Evolutionary conservation across 2,888 invertebrate genomes (phyloP).

Genomic region (Apamea epomidion): DNA sequence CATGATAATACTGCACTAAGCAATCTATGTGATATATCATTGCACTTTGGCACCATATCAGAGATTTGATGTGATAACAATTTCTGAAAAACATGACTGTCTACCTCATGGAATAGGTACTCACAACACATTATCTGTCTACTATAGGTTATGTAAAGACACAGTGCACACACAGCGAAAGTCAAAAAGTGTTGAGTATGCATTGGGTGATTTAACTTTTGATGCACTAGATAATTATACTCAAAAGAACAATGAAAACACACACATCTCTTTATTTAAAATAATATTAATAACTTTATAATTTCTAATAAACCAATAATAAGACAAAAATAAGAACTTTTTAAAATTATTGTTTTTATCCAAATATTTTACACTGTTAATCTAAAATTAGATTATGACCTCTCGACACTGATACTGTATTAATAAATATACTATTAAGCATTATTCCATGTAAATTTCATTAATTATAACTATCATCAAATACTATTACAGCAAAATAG

Average conservation of each 20-base stretch:
- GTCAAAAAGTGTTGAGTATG: not conserved
- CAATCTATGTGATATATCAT: constrained; percentile 1
- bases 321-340: not conserved
- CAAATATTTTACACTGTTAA: not conserved
- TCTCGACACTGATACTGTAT: not conserved
- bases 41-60: constrained; percentile 10
- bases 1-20: constrained; percentile 14
- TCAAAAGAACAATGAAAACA: not conserved
- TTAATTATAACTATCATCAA: not conserved
- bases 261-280: not conserved
- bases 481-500: constrained; percentile 5
- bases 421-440: not conserved
- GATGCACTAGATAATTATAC: not conserved
- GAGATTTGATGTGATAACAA: not conserved
- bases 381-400: constrained; percentile 49
- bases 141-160: too few relatives aligned
- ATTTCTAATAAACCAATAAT: not conserved
- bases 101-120: not conserved
- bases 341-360: not conserved
- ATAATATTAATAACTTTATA: not conserved
- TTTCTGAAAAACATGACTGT: not conserved
- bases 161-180: not conserved
- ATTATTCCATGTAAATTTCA: not conserved
- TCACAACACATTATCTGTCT: not conserved
- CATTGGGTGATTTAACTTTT: not conserved